Conservation (phyloP, 92 coral and sea anemone species). For the Phenganax subtilis region DNA sequence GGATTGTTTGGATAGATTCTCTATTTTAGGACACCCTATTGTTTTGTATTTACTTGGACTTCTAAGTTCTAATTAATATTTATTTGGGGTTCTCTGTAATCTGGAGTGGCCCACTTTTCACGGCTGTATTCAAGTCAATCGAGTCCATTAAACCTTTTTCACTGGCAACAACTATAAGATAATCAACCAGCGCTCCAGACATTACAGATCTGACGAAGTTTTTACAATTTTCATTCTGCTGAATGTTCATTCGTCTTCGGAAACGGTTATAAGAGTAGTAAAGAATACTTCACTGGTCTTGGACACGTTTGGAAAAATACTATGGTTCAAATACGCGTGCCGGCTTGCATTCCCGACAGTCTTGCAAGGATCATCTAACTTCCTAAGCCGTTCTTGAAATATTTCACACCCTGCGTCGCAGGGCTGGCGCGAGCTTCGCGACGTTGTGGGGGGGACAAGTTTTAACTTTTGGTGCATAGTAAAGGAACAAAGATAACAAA, state of each 20-base stretch:
- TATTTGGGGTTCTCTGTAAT: background rate
- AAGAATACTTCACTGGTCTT: background rate
- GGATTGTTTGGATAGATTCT: too few relatives aligned
- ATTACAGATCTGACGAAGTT: conserved; percentile 8
- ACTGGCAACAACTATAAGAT: background rate
- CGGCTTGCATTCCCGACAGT: background rate
- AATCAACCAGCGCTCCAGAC: background rate
- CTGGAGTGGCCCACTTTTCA: background rate
- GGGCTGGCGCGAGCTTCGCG: too few relatives aligned
- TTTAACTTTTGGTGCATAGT: too few relatives aligned
- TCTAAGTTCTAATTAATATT: too few relatives aligned
- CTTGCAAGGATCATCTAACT: background rate
- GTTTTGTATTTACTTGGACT: too few relatives aligned
- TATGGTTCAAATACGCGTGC: background rate
- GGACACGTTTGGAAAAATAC: conserved; percentile 6
- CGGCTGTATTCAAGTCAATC: background rate
- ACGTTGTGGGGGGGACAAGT: too few relatives aligned
- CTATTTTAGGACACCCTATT: too few relatives aligned
- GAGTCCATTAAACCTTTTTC: background rate
- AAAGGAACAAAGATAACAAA: too few relatives aligned
- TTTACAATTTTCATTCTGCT: conserved; percentile 13
- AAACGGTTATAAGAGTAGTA: background rate
- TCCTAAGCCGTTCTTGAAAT: background rate
- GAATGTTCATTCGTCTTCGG: background rate
- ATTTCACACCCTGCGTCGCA: background rate